Conservation (phyloP, 30 jellyfish, hydroid and myxozoan genomes). For the Chrysaora quinquecirrha region DNA sequence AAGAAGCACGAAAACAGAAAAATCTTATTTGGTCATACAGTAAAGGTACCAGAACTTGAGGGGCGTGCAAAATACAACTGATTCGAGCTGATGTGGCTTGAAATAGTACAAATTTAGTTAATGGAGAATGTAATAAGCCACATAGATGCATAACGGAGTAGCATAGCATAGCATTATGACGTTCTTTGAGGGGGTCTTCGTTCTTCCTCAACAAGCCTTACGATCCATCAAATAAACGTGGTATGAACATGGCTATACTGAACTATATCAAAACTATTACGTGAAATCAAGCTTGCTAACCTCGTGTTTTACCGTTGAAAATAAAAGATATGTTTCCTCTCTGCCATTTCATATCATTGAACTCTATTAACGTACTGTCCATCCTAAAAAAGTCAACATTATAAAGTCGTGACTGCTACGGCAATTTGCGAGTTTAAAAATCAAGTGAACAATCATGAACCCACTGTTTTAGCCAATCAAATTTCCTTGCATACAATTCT, state of each 20-base stretch:
- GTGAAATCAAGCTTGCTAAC: constrained; percentile 26
- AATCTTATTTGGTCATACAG: not conserved
- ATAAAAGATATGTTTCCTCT: constrained; percentile 90
- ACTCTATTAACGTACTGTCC: constrained; percentile 93
- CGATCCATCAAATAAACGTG: too few species aligned
- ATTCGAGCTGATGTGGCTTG: not conserved
- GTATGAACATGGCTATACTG: too few species aligned
- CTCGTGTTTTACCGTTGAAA: constrained; percentile 67
- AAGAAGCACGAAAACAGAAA: not conserved
- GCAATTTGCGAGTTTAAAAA: too few species aligned
- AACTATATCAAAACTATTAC: not conserved
- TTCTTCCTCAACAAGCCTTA: too few species aligned
- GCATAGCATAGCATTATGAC: too few species aligned
- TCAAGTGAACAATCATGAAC: too few species aligned
- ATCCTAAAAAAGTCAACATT: constrained; percentile 47
- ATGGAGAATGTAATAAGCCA: too few species aligned
- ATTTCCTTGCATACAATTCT: too few species aligned
- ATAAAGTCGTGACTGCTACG: not conserved
- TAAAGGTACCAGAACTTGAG: not conserved
- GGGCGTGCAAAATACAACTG: not conserved
- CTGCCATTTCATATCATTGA: constrained; percentile 96
- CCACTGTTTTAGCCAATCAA: too few species aligned
- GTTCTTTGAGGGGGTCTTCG: too few species aligned
- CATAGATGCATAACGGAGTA: too few species aligned
- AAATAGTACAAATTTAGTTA: too few species aligned